These are phyloP conservation scores for Megalopta genalis DNA, from an alignment of 1,140 invertebrate species.

Conservation along the genomic window DNA sequence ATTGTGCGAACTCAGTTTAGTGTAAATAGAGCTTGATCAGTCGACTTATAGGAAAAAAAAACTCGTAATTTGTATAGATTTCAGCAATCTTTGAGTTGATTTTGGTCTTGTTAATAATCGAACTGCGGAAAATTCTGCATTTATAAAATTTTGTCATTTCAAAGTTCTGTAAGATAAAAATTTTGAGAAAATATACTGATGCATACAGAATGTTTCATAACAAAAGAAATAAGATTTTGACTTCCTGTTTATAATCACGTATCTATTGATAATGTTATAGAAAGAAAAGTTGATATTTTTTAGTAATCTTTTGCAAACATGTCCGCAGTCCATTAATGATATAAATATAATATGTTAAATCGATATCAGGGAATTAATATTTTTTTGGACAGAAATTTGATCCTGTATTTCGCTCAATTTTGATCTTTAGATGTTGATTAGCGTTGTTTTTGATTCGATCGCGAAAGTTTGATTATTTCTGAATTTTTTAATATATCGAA, in stretches of 20 bases:
- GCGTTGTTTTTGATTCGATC: constrained; percentile 11
- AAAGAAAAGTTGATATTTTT: too few species aligned
- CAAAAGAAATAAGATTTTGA: too few species aligned
- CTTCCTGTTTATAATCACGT: too few species aligned
- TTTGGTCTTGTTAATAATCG: constrained; percentile 32
- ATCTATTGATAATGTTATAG: too few species aligned
- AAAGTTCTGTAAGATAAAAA: too few species aligned
- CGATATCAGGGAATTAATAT: constrained; percentile 1
- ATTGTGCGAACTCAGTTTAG: background rate
- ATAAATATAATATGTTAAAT: constrained; percentile 14
- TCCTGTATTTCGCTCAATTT: constrained; percentile 8
- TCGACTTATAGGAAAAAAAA: constrained; percentile 24
- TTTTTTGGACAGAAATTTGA: background rate
- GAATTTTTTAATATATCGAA: background rate
- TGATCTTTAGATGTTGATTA: constrained; percentile 17
- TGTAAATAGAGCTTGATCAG: constrained; percentile 42
- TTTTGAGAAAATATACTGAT: too few species aligned
- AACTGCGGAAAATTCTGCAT: too few species aligned
- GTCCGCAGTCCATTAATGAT: background rate
- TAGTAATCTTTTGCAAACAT: too few species aligned
- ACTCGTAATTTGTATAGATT: constrained; percentile 5
- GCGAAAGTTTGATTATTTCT: constrained; percentile 19
- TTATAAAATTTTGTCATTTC: too few species aligned
- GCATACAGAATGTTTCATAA: too few species aligned
- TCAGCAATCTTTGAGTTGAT: background rate